phyloP scores from a whole-genome alignment of 2,113 vertebrate genomes.

The Sciurus niger region DNA sequence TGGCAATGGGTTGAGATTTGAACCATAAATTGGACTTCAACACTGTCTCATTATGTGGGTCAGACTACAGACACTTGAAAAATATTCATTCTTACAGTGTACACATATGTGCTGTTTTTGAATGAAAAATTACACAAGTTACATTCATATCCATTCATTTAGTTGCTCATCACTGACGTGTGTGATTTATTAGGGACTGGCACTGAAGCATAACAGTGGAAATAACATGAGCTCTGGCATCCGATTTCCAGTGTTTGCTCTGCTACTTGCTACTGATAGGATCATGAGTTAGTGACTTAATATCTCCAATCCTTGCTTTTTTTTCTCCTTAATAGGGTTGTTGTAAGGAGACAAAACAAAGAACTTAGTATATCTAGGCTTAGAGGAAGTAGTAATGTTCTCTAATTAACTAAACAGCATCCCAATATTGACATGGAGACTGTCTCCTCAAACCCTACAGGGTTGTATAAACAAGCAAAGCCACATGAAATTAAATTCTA shows the following conservation, averaged over 20 bases:
- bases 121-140: not conserved
- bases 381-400: not conserved
- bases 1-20: not conserved
- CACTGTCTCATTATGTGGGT: not conserved
- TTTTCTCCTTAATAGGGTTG: not conserved
- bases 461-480: not conserved
- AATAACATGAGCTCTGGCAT: too few relatives aligned
- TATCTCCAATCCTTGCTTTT: not conserved
- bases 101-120: not conserved
- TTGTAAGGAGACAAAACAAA: not conserved
- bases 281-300: not conserved
- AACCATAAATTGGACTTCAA: slow-evolving; percentile 32
- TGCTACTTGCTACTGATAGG: not conserved
- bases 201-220: not conserved
- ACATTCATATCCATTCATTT: not conserved
- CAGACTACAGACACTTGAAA: not conserved
- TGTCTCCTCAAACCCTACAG: not conserved
- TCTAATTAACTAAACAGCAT: not conserved
- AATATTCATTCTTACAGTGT: not conserved
- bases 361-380: not conserved
- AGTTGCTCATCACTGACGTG: not conserved
- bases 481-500: not conserved
- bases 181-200: not conserved
- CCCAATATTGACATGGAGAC: not conserved
- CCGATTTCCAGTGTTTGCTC: not conserved